Evolutionary conservation across 2,113 vertebrate genomes (phyloP), one percentile per base, ranked within the genome.

Genomic region (Abramis brama): DNA sequence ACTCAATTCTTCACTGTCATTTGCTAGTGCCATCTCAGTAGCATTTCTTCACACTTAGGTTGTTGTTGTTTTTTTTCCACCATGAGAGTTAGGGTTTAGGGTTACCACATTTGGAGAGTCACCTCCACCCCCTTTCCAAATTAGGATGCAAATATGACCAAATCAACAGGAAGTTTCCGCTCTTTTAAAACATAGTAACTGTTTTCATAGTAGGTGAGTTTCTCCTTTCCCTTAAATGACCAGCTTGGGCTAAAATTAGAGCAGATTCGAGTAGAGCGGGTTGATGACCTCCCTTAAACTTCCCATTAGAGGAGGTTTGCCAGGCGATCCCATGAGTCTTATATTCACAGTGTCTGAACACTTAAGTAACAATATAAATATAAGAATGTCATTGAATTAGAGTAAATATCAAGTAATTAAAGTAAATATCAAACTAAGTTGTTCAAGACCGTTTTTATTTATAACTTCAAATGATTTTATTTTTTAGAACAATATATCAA

Each of bases 201-300:
- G 45, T 76, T 87, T 81, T 81, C 55, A 55, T 85, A 76, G 36
- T 68, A 47, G 59, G 43, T 70, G 23, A 6, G 17, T 27, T 30
- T 74, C 30, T 17, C n/a, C 23, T 25, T 75, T 81, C 4, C 70
- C 77, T 81, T 55, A 57, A 87, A 68, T 2, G 70, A n/a, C 50
- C 19, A 45, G 47, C 60, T 87, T 87, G 36, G 59, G 12, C 45
- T 47, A 60, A 85, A 55, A 85, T 85, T 85, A 59, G 70, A 59
- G 30, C 7, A 57, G 62, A 33, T 21, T 59, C 17, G 19, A 81
- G 55, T 55, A 47, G 76, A 15, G 11, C 11, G 19, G 33, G n/a
- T 57, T 73, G 27, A 87, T 62, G 15, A 27, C 17, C 5, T 84
- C 21, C 30, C 52, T 57, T 21, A 21, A 74, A n/a, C 71, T 74